phyloP scores from a whole-genome alignment of 2,113 vertebrate genomes.

The Mesoclemmys tuberculata region DNA sequence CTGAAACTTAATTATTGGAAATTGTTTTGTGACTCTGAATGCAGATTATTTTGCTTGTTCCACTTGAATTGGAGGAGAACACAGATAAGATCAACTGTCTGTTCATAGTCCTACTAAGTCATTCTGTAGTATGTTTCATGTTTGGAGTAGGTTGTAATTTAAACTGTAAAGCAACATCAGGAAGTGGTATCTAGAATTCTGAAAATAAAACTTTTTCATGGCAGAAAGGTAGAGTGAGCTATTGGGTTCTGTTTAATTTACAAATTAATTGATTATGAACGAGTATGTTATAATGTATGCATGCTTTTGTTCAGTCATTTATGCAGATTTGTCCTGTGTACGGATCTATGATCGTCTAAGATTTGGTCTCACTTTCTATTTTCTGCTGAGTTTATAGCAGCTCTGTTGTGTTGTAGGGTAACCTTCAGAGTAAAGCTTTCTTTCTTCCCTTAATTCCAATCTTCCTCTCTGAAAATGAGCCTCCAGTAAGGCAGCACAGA shows the following conservation, averaged over 20 bases:
- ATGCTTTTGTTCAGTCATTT: not conserved
- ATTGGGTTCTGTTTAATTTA: not conserved
- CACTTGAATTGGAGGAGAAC: not conserved
- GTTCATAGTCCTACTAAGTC: not conserved
- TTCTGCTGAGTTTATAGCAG: not conserved
- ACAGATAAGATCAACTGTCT: not conserved
- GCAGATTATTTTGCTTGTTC: not conserved
- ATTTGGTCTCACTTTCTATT: not conserved
- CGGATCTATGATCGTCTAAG: not conserved
- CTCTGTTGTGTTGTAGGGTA: not conserved
- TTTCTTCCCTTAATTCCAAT: not conserved
- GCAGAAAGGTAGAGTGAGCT: not conserved
- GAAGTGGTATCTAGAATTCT: not conserved
- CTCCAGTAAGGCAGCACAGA: not conserved
- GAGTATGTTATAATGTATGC: not conserved
- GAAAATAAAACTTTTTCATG: not conserved
- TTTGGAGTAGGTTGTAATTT: not conserved
- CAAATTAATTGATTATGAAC: not conserved
- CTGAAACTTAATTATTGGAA: not conserved
- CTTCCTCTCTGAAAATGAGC: not conserved
- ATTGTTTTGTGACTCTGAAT: not conserved
- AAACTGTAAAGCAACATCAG: not conserved
- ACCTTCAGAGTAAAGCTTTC: not conserved
- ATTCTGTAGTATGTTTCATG: not conserved
- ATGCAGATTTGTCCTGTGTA: not conserved